Evolutionary conservation across 2,888 invertebrate species (phyloP).

Genomic region (Melanophora roralis): DNA sequence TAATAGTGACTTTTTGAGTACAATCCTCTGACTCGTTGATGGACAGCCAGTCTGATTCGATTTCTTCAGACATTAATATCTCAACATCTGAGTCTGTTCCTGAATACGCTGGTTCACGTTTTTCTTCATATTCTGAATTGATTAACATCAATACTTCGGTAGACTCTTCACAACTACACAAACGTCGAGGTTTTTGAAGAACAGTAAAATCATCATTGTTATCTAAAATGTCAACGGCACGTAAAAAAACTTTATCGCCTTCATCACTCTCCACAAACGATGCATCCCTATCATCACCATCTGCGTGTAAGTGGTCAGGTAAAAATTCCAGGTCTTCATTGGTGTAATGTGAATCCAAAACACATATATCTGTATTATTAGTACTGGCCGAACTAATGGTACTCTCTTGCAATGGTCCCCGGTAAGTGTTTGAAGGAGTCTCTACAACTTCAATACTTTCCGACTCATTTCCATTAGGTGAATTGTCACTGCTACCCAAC

Average conservation of each 20-base stretch:
- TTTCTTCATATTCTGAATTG: slow-evolving; percentile 57
- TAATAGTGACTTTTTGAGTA: background rate
- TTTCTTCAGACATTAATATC: slow-evolving; percentile 65
- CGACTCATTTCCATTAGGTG: slow-evolving; percentile 56
- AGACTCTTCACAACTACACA: slow-evolving; percentile 61
- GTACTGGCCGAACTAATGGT: slow-evolving; percentile 55
- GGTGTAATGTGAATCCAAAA: slow-evolving; percentile 57
- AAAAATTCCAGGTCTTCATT: slow-evolving; percentile 48
- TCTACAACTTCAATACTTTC: slow-evolving; percentile 64
- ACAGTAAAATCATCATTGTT: slow-evolving; percentile 63
- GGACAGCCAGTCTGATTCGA: slow-evolving; percentile 66
- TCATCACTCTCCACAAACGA: slow-evolving; percentile 44
- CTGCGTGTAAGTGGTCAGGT: too few species aligned
- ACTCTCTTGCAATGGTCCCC: slow-evolving; percentile 54
- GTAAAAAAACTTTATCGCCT: slow-evolving; percentile 39
- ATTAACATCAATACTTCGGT: slow-evolving; percentile 60
- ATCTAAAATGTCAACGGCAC: slow-evolving; percentile 53
- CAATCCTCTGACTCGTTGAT: slow-evolving; percentile 46
- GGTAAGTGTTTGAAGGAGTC: slow-evolving; percentile 42
- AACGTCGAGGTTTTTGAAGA: slow-evolving; percentile 41
- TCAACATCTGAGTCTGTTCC: slow-evolving; percentile 67
- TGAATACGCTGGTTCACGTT: slow-evolving; percentile 51
- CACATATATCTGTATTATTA: slow-evolving; percentile 58
- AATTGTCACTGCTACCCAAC: slow-evolving; percentile 42
- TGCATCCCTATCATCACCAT: slow-evolving; percentile 25